A percentile compares a stretch with the other conserved stretches of the same genome.
Evolutionary conservation across 2,113 vertebrate genomes (phyloP).

Genomic region (Jaculus jaculus): DNA sequence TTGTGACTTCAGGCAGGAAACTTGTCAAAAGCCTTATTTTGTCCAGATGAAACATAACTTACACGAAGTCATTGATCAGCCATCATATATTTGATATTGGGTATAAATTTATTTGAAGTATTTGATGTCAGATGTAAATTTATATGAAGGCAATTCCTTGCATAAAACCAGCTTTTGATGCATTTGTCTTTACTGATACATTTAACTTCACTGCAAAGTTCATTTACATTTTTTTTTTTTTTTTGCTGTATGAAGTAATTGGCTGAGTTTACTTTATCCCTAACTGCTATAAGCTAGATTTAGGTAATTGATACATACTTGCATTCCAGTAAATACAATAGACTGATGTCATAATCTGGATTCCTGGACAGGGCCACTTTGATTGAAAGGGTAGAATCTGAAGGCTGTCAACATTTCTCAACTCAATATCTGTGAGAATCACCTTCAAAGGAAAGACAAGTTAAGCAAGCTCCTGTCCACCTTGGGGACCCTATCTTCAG

Average conservation of each 20-base stretch:
- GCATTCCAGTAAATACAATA: conserved; percentile 17
- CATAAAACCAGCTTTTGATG: not conserved
- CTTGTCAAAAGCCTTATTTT: conserved; percentile 38
- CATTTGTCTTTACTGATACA: not conserved
- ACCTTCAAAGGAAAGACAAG: not conserved
- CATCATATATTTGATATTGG: not conserved
- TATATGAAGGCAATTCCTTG: not conserved
- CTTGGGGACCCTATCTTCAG: not conserved
- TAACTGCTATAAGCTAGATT: not conserved
- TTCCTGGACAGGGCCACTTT: not conserved
- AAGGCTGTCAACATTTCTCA: not conserved
- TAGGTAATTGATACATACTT: not conserved
- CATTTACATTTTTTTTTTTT: conserved; percentile 10
- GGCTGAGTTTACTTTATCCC: not conserved
- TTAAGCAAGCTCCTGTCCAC: not conserved
- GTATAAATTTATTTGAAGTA: conserved; percentile 14
- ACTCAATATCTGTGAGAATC: not conserved
- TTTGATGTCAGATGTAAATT: conserved; percentile 8
- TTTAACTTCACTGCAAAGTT: too few relatives aligned
- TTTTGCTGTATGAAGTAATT: not conserved
- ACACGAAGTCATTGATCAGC: not conserved
- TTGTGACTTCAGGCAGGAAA: conserved; percentile 35
- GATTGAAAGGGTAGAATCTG: not conserved
- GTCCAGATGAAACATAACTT: conserved; percentile 3
- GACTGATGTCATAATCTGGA: not conserved